phyloP scores from a whole-genome alignment of 2,888 invertebrate species.

The Hecatera dysodea region DNA sequence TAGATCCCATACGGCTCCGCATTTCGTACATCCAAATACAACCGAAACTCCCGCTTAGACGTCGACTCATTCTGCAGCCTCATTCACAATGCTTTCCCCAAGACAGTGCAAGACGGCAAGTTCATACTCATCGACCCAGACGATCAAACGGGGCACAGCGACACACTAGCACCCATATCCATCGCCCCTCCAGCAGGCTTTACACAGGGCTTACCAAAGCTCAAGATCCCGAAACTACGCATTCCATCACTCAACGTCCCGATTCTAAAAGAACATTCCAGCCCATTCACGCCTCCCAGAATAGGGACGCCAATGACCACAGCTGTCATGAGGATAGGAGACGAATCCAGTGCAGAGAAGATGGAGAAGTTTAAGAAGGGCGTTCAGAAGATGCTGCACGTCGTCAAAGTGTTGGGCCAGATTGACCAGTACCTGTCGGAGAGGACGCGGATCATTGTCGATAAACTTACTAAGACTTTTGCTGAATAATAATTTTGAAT shows the following conservation, averaged over 20 bases:
- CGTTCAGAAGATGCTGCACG: constrained; percentile 84
- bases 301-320: constrained; percentile 76
- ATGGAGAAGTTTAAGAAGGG: constrained; percentile 87
- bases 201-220: constrained; percentile 73
- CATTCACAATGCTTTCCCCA: constrained; percentile 83
- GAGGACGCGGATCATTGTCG: constrained; percentile 83
- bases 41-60: constrained; percentile 67
- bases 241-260: constrained; percentile 78
- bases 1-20: constrained; percentile 62
- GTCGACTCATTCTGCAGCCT: constrained; percentile 82
- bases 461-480: constrained; percentile 84
- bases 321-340: constrained; percentile 72
- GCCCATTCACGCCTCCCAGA: constrained; percentile 72
- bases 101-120: constrained; percentile 81
- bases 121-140: constrained; percentile 77
- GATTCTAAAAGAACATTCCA: constrained; percentile 69
- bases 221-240: constrained; percentile 74
- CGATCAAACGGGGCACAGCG: constrained; percentile 79
- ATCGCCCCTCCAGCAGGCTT: constrained; percentile 81
- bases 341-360: constrained; percentile 83
- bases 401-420: constrained; percentile 85
- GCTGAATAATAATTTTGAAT: constrained; percentile 70
- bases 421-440: constrained; percentile 86
- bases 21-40: constrained; percentile 52
- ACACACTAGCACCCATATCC: constrained; percentile 75